Base-by-base conservation (phyloP, 2,888 invertebrate species). In the Leucozona laternaria region DNA sequence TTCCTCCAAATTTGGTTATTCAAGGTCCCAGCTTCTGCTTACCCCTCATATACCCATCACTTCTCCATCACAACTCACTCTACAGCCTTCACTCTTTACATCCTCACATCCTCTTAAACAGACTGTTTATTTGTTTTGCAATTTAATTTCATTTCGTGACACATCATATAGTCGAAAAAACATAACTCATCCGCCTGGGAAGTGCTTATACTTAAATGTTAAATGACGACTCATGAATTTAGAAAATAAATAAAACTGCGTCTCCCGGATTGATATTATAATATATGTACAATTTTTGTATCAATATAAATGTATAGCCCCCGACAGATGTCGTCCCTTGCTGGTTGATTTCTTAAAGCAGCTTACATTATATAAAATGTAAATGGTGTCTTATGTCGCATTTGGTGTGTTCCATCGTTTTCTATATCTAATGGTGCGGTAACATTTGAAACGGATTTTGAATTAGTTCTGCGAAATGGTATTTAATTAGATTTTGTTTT, bases 141-240 rank as follows among this genome's bases (percentile, higher is more conserved):
- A 70, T 75, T 80, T 62, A 70, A 80, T 70, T 70, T 70, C 55
- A 55, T 45, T 75, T 62, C 20, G 55, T 53, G 53, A 66, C 34
- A 68, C 53, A 40, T 73, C 40, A 40, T 60, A 55, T 10, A 68
- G 40, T 68, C 53, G 25, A 43, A 8, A 53, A 11, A 48, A 62
- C 75, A 80, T 80, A 80, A 80, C 55, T 80, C 75, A 80, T 75
- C 25, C 70, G 60, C 62, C 62, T 80, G 80, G 75, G 80, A 80
- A 80, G 70, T 70, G 80, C 70, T 70, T 80, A 15, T 40, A 62
- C 62, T 60, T 25, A 25, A 3, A n/a, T n/a, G n/a, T 25, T 68
- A 64, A 75, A 62, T 76, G 80, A 76, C 75, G 76, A 75, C n/a
- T n/a, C 50, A 68, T 37, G 20, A 34, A 53, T 53, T 37, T 53